These are phyloP conservation scores for Seriola rivoliana DNA, from an alignment of 2,113 vertebrate species.

Conservation along the genomic window DNA sequence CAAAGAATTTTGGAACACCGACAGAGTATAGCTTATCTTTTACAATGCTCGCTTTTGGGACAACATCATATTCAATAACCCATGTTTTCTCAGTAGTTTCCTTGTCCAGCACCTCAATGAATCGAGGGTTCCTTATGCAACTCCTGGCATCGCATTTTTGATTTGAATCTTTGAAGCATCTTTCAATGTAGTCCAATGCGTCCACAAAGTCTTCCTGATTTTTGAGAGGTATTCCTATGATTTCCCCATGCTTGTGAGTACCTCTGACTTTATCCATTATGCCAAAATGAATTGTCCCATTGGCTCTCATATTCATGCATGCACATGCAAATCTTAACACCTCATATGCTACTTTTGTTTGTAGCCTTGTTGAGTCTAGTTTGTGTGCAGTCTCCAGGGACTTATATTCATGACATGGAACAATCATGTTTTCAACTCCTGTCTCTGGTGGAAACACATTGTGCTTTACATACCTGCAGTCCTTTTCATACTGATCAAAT, in stretches of 20 bases:
- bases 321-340: conserved; percentile 82
- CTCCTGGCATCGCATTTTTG: conserved; percentile 65
- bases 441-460: conserved; percentile 81
- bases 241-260: conserved; percentile 74
- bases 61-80: conserved; percentile 85
- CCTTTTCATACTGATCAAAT: conserved; percentile 69
- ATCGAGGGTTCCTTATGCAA: conserved; percentile 80
- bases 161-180: conserved; percentile 45
- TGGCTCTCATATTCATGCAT: conserved; percentile 86
- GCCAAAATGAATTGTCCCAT: conserved; percentile 87
- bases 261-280: conserved; percentile 74
- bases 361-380: conserved; percentile 49
- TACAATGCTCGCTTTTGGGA: conserved; percentile 70
- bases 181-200: conserved; percentile 79
- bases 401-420: conserved; percentile 86
- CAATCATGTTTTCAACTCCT: conserved; percentile 75
- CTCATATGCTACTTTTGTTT: conserved; percentile 81
- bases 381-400: conserved; percentile 71
- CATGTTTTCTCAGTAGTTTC: conserved; percentile 71
- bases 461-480: conserved; percentile 80
- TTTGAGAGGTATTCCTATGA: conserved; percentile 65
- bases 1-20: conserved; percentile 71
- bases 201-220: conserved; percentile 61
- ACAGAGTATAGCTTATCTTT: conserved; percentile 71
- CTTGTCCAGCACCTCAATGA: conserved; percentile 81